Conservation (phyloP, 2,797 vertebrate species). For the Apogon hyalosoma region DNA sequence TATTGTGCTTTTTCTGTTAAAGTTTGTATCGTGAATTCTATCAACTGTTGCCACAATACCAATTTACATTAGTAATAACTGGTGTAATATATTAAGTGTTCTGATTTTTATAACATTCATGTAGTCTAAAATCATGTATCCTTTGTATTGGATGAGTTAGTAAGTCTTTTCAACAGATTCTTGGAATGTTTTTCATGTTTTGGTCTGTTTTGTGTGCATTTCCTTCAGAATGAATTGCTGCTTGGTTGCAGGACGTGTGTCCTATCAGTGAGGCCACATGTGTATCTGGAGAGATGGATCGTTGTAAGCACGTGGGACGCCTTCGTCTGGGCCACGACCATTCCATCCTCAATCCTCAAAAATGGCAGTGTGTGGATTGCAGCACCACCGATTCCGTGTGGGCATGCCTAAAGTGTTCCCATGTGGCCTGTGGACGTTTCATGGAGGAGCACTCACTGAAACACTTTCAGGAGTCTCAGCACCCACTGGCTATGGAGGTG, state of each 20-base stretch:
- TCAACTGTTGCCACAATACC: too few species aligned
- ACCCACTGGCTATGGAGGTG: constrained; percentile 97
- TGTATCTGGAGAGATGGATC: constrained; percentile 93
- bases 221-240: constrained; percentile 75
- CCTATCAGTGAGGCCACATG: constrained; percentile 84
- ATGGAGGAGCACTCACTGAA: constrained; percentile 94
- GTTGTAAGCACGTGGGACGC: constrained; percentile 98
- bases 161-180: not conserved
- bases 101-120: too few species aligned
- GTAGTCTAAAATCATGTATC: too few species aligned
- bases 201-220: not conserved
- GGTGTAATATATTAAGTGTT: too few species aligned
- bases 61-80: too few species aligned
- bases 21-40: not conserved
- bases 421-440: constrained; percentile 96
- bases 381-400: constrained; percentile 94
- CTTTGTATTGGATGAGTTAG: not conserved
- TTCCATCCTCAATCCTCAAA: constrained; percentile 98
- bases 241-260: constrained; percentile 77
- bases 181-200: not conserved
- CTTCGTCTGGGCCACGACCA: constrained; percentile 97
- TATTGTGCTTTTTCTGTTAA: not conserved
- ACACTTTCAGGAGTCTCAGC: constrained; percentile 93
- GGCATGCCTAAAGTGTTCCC: constrained; percentile 98
- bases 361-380: constrained; percentile 96